Conservation (phyloP, 2,888 invertebrate genomes). For the Tipula unca region DNA sequence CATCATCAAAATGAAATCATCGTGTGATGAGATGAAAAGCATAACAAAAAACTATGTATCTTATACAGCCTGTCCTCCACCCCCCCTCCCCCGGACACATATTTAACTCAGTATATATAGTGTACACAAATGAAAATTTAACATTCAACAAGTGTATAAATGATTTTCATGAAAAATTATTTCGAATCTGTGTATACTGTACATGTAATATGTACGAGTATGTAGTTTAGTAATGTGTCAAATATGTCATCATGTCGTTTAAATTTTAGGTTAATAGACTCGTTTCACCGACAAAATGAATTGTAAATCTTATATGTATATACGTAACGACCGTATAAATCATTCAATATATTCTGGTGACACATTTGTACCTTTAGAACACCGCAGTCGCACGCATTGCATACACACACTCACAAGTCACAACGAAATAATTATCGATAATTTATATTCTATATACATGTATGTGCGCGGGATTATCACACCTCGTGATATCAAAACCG, state of each 20-base stretch:
- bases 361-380: too few species aligned
- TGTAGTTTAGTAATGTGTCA: neutral
- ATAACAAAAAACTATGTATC: neutral
- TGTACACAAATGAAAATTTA: neutral
- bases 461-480: neutral
- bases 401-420: neutral
- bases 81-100: neutral
- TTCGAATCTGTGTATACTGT: neutral
- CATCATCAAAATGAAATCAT: constrained; percentile 14
- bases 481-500: neutral
- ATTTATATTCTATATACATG: too few species aligned
- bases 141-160: neutral
- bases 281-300: neutral
- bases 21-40: neutral
- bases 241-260: neutral
- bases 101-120: neutral
- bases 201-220: neutral
- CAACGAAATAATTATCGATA: neutral
- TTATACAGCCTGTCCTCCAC: neutral
- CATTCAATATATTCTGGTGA: neutral
- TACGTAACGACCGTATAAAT: neutral
- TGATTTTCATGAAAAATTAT: neutral
- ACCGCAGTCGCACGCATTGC: neutral
- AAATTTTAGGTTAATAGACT: neutral
- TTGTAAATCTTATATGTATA: neutral